Evolutionary conservation across 1,140 invertebrate species (phyloP), one percentile per base, ranked within the genome.

Genomic region (Zaprionus vittiger): DNA sequence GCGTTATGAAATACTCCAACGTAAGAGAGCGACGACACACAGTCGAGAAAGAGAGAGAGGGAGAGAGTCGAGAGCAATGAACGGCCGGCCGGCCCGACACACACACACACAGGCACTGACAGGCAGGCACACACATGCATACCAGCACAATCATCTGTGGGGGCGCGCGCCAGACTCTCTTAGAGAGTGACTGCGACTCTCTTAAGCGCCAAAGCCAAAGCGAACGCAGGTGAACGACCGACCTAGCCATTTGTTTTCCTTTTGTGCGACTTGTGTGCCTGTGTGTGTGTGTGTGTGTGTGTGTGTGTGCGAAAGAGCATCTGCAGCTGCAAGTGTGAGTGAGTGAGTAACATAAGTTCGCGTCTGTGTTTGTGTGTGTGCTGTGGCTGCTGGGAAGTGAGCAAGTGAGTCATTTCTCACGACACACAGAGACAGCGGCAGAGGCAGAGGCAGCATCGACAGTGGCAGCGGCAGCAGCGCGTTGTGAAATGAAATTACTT

Each of bases 221-320:
- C 82, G 44, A 59, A 76, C 66, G 79, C 84, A 92, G 91, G 91
- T 92, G 87, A 92, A 92, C 91, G 91, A 92, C 91, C 91, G 91
- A 92, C 91, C 91, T 92, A 92, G 91, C 91, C 91, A 92, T 92
- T 92, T 91, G 90, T 91, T 91, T 91, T 85, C 79, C 79, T 85
- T 85, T 85, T 85, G 82, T 85, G 62, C 54, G 74, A 73, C 73
- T 77, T 71, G 49, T 67, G 26, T 26, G 5, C 2, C 20, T 20
- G 20, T 20, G 20, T 20, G 26, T 26, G 28, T 28, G 28, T 28
- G 31, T 31, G 28, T 31, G 28, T 75, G 28, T 72, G 55, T 76
- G 31, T 79, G 22, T 62, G 65, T 71, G 57, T 79, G 9, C 52
- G 60, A 37, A 26, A 34, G 38, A 37, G 65, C 47, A 49, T 69